These are phyloP conservation scores for Lysandra bellargus DNA, from an alignment of 2,888 invertebrate genomes.

Conservation along the genomic window DNA sequence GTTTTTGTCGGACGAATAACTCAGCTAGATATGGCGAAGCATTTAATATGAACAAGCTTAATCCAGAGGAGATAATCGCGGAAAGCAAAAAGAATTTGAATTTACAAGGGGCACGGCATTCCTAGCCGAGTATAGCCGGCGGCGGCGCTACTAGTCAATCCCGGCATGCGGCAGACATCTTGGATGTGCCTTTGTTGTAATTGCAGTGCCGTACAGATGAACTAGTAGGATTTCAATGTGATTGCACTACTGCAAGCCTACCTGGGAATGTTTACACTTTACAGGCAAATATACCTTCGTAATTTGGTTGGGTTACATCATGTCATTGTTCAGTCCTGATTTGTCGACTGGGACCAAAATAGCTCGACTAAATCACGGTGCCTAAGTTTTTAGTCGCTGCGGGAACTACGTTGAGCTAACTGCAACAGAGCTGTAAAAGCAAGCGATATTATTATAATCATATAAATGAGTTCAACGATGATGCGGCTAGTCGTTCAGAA, in stretches of 20 bases:
- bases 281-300: too few species aligned
- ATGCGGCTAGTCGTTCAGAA: not conserved
- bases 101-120: slow-evolving; percentile 65
- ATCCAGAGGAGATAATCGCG: slow-evolving; percentile 32
- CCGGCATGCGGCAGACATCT: slow-evolving; percentile 75
- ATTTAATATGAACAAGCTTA: slow-evolving; percentile 38
- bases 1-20: slow-evolving; percentile 13
- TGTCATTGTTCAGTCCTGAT: too few species aligned
- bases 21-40: slow-evolving; percentile 50
- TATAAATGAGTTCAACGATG: not conserved
- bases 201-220: slow-evolving; percentile 50
- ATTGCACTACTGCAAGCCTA: too few species aligned
- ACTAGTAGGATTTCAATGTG: too few species aligned
- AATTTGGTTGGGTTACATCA: too few species aligned
- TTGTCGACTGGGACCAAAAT: too few species aligned
- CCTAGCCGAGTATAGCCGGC: slow-evolving; percentile 68
- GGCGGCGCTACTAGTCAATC: slow-evolving; percentile 77
- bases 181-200: slow-evolving; percentile 69
- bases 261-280: too few species aligned
- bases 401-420: too few species aligned
- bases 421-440: not conserved
- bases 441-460: not conserved
- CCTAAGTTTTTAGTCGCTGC: too few species aligned
- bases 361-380: too few species aligned
- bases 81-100: slow-evolving; percentile 73